Evolutionary conservation across 2,797 vertebrate genomes (phyloP).

Genomic region (Melanotaenia pygmaea): DNA sequence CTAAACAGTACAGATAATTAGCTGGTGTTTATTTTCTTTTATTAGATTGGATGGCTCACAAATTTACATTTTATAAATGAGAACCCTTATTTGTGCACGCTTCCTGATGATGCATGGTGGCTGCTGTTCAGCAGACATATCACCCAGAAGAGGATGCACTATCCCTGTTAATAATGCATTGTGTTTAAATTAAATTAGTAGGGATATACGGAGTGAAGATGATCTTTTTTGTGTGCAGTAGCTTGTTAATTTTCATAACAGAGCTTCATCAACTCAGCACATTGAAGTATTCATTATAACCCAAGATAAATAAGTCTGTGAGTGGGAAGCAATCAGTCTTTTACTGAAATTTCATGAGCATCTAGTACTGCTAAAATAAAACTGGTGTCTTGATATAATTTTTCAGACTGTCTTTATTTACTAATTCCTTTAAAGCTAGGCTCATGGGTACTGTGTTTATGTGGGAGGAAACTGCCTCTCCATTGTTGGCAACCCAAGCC

Average conservation of each 20-base stretch:
- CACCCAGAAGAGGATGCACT: constrained; percentile 1
- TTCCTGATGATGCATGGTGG: constrained; percentile 12
- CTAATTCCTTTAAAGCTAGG: constrained; percentile 8
- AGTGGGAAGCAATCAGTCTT: constrained; percentile 56
- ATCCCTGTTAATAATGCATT: constrained; percentile 19
- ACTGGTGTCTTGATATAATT: constrained; percentile 12
- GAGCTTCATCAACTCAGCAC: constrained; percentile 42
- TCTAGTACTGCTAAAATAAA: constrained; percentile 49
- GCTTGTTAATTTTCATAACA: constrained; percentile 55
- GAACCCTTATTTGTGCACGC: background rate
- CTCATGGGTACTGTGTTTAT: background rate
- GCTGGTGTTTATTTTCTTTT: background rate
- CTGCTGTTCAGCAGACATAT: constrained; percentile 21
- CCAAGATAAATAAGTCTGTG: constrained; percentile 55
- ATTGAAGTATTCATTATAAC: constrained; percentile 27
- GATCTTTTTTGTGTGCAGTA: constrained; percentile 29
- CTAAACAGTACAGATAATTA: background rate
- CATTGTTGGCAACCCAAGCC: constrained; percentile 3
- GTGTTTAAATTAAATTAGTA: constrained; percentile 35
- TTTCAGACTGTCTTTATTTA: constrained; percentile 9
- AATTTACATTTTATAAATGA: background rate
- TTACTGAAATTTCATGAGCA: constrained; percentile 50
- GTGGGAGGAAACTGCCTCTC: constrained; percentile 27
- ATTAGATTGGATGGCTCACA: background rate
- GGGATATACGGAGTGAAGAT: constrained; percentile 27